Conservation (phyloP, 2,888 invertebrate genomes). For the Zele albiditarsus region DNA sequence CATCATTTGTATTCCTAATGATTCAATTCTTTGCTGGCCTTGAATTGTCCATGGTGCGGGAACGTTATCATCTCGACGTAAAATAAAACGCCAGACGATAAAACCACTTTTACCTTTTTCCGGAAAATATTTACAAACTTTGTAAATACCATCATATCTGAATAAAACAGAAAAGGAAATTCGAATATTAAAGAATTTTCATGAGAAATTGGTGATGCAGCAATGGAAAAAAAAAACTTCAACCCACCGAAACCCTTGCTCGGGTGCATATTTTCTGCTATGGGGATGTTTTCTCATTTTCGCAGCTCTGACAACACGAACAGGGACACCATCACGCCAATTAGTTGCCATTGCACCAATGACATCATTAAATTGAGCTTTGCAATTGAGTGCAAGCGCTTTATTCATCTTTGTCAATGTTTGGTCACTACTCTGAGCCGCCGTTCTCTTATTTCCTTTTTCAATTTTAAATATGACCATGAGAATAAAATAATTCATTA, state of each 20-base stretch:
- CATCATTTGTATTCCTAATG: constrained; percentile 36
- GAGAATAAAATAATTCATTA: constrained; percentile 25
- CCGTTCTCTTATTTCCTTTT: constrained; percentile 81
- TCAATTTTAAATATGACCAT: constrained; percentile 62
- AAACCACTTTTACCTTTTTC: constrained; percentile 85
- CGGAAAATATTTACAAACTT: constrained; percentile 88
- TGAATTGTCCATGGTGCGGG: constrained; percentile 87
- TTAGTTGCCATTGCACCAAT: constrained; percentile 81
- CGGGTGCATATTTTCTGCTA: constrained; percentile 85
- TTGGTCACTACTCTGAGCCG: constrained; percentile 86
- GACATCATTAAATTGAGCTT: constrained; percentile 78
- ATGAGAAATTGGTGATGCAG: neutral
- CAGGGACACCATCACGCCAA: constrained; percentile 85
- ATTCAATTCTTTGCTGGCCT: constrained; percentile 75
- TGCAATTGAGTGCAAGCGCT: constrained; percentile 86
- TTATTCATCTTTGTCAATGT: constrained; percentile 84
- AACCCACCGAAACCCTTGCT: constrained; percentile 76
- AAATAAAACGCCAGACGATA: constrained; percentile 85
- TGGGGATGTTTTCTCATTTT: constrained; percentile 71
- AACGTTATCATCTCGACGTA: constrained; percentile 84
- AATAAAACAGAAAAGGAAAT: constrained; percentile 22
- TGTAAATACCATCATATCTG: constrained; percentile 90
- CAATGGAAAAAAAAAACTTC: neutral
- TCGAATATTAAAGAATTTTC: neutral
- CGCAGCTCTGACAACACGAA: constrained; percentile 85